These are phyloP conservation scores for Typhlomys cinereus DNA, from an alignment of 2,113 vertebrate species.

Conservation along the genomic window DNA sequence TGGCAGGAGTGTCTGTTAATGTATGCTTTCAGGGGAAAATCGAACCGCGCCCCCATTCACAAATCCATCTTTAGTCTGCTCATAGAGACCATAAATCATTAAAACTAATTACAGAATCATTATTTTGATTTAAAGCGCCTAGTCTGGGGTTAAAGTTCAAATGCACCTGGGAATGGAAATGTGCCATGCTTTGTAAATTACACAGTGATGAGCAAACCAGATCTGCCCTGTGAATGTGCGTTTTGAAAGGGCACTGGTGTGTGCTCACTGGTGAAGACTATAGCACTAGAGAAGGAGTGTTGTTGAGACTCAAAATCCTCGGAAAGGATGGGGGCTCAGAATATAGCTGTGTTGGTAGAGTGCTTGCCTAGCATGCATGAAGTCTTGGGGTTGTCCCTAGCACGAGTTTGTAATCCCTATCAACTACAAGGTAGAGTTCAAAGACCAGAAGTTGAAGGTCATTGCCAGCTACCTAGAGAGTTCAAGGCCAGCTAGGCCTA, in stretches of 20 bases:
- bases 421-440: neutral
- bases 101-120: slow-evolving; percentile 59
- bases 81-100: slow-evolving; percentile 40
- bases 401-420: neutral
- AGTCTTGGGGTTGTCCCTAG: neutral
- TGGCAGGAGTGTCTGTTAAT: neutral
- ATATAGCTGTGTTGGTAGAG: neutral
- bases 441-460: neutral
- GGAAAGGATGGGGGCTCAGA: neutral
- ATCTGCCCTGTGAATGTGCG: neutral
- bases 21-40: neutral
- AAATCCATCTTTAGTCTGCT: slow-evolving; percentile 36
- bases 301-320: neutral
- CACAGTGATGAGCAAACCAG: slow-evolving; percentile 27
- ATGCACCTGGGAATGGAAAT: slow-evolving; percentile 24
- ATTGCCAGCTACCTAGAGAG: neutral
- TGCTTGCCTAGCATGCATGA: neutral
- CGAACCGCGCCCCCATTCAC: neutral
- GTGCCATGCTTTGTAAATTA: slow-evolving; percentile 43
- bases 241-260: neutral
- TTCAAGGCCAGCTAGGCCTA: too few species aligned
- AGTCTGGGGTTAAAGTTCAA: slow-evolving; percentile 58
- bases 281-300: neutral
- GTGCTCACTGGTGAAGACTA: neutral
- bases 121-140: slow-evolving; percentile 53